A percentile compares a stretch with the other conserved stretches of the same genome.
phyloP scores from a whole-genome alignment of 2,113 vertebrate genomes.

The Gracilinanus agilis region DNA sequence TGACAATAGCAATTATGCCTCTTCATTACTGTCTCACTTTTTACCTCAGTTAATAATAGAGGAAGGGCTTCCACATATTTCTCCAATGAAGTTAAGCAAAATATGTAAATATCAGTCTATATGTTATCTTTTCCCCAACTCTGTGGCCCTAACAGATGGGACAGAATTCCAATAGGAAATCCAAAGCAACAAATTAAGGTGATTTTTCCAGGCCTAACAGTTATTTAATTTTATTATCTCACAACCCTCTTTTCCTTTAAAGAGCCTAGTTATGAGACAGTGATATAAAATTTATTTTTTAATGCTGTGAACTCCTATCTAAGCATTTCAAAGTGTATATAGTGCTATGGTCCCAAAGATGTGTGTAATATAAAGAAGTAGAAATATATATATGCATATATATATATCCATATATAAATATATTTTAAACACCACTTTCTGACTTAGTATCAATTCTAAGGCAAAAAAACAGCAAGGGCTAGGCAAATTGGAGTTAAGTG shows the following conservation, averaged over 20 bases:
- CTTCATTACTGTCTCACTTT: neutral
- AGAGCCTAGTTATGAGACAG: neutral
- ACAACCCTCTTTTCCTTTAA: neutral
- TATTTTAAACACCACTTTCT: no score
- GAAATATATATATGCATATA: no score
- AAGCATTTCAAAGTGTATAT: neutral
- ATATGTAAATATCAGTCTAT: neutral
- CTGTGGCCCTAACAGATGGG: neutral
- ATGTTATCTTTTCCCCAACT: neutral
- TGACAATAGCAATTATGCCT: neutral
- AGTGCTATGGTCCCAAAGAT: neutral
- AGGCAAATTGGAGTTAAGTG: no score
- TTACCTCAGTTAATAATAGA: neutral
- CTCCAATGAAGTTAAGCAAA: neutral
- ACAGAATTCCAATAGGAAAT: neutral
- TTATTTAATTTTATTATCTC: neutral
- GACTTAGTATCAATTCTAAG: no score
- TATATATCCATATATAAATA: no score
- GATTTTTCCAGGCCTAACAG: neutral
- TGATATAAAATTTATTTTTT: neutral
- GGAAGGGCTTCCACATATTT: neutral
- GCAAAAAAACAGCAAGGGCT: no score
- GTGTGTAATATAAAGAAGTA: neutral
- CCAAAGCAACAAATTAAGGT: neutral
- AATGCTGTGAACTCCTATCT: neutral